Base-by-base conservation (phyloP, 30 jellyfish, hydroid and myxozoan species). In the Turritopsis dohrnii region DNA sequence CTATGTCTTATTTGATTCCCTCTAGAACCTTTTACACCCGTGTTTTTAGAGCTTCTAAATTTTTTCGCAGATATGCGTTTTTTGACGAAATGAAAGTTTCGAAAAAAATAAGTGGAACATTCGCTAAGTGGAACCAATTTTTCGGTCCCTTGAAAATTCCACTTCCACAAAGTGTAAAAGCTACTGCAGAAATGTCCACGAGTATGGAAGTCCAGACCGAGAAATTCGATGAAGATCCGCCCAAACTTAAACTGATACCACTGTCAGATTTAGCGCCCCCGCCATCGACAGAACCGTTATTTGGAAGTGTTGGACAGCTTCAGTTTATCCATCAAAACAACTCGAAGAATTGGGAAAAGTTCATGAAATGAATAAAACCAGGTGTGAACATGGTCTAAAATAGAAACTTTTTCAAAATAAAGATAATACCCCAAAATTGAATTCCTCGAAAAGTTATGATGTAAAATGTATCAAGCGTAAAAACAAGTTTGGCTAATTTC, bases 241-340 rank as follows among this genome's bases (percentile, higher is more conserved):
- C 96, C 18, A 83, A 86, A 24, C 79, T 75, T 22, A 53, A 81
- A 31, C 83, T 84, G 19, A 94, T 92, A 31, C 98, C 98, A 21
- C 71, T 92, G 52, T 73, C 89, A 18, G 98, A 92, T 53, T 87
- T 92, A 13, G 98, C 98, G 22, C 98, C 98, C 27, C 92, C 92
- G 53, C 96, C 96, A 21, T 65, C 95, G 75, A 76, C 90, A 1
- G 95, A 87, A 71, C 92, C 83, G 83, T 86, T 92, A 23, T 92
- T 92, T 66, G 98, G 98, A 7, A 79, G 87, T 60, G 82, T 92
- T 66, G 86, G 52, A 24, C 86, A 84, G 31, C 75, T 92, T 87
- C 89, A 87, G 81, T 66, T 75, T 65, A 30, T 76, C 16, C 95
- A 87, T 60, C 74, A 85, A 82, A 88, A 22, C 95, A 88, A 54